Evolutionary conservation across 2,797 vertebrate genomes (phyloP).

Genomic region (Merluccius polli): DNA sequence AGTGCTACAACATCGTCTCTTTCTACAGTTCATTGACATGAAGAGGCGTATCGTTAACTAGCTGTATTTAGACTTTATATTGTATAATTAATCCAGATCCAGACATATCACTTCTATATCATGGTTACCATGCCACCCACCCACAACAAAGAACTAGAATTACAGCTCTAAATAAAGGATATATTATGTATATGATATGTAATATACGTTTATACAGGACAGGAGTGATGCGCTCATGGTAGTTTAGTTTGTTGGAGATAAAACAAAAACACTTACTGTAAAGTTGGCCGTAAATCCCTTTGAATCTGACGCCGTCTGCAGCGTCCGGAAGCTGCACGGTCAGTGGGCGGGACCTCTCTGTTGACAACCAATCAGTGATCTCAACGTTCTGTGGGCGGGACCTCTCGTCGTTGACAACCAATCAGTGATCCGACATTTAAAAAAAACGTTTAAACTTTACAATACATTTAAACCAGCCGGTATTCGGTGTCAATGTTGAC

Average conservation of each 20-base stretch:
- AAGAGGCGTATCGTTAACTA: not conserved
- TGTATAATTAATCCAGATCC: not conserved
- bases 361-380: not conserved
- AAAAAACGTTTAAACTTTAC: too few species aligned
- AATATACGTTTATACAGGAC: too few species aligned
- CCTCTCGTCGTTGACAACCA: not conserved
- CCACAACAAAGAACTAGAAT: not conserved
- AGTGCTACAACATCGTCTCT: not conserved
- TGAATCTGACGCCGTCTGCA: constrained; percentile 70
- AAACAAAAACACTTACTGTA: constrained; percentile 33
- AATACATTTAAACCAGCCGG: too few species aligned
- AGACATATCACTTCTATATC: not conserved
- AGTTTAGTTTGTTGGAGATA: not conserved
- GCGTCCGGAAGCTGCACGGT: not conserved
- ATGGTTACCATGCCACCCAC: not conserved
- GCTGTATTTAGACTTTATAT: not conserved
- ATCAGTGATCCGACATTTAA: not conserved
- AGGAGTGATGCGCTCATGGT: not conserved
- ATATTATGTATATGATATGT: too few species aligned
- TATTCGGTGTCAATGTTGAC: too few species aligned
- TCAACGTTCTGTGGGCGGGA: not conserved
- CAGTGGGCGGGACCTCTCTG: not conserved
- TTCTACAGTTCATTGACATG: not conserved
- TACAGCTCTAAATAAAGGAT: too few species aligned
- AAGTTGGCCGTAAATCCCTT: constrained; percentile 27